Conservation (phyloP, 2,113 vertebrate genomes). For the Eleginops maclovinus region DNA sequence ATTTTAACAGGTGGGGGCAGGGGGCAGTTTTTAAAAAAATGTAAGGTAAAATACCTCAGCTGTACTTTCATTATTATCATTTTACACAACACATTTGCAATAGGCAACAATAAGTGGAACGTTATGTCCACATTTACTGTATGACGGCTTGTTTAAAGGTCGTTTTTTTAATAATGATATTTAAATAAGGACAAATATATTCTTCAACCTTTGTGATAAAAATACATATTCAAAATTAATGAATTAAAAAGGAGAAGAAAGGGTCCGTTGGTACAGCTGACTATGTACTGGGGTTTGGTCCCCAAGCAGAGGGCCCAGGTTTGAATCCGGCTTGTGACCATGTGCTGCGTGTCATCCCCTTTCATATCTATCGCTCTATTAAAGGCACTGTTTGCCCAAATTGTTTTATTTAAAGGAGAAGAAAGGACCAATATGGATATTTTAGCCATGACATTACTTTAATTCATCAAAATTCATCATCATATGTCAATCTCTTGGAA, state of each 20-base stretch:
- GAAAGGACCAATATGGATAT: not conserved
- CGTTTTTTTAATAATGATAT: not conserved
- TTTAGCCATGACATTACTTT: not conserved
- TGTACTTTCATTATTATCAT: not conserved
- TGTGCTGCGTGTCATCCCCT: no score
- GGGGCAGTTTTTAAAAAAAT: no score
- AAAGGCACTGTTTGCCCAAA: no score
- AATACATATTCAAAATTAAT: not conserved
- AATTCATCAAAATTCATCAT: not conserved
- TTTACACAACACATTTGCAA: not conserved
- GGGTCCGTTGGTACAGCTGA: no score
- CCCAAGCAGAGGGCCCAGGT: no score
- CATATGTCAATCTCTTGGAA: no score
- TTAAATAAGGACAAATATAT: not conserved
- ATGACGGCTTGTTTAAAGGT: no score
- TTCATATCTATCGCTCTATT: no score
- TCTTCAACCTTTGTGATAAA: not conserved
- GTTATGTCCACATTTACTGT: not conserved
- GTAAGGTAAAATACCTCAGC: not conserved
- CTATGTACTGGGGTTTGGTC: no score
- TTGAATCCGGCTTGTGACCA: no score
- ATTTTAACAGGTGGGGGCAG: not conserved
- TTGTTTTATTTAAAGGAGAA: no score
- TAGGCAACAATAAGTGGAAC: no score
- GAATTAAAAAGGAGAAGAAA: not conserved